These are phyloP conservation scores for Hemichromis elongatus DNA, from an alignment of 2,113 vertebrate genomes.

Conservation along the genomic window DNA sequence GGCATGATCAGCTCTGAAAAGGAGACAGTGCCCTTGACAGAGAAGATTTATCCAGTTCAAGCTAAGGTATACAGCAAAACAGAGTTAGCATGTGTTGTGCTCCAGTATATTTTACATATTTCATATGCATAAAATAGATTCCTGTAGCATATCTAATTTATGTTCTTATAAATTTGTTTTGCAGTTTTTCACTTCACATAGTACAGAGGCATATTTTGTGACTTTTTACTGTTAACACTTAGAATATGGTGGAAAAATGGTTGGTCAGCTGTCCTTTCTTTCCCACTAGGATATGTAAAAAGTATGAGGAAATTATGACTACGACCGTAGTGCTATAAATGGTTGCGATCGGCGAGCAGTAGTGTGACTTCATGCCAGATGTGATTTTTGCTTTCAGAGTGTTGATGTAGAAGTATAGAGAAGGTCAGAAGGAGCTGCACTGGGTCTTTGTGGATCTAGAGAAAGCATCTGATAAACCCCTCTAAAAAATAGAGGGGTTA, in stretches of 20 bases:
- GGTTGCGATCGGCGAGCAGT: background rate
- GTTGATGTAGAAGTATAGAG: background rate
- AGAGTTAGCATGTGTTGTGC: background rate
- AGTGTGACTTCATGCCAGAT: background rate
- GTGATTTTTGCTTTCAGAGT: background rate
- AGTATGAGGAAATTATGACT: slow-evolving; percentile 75
- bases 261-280: slow-evolving; percentile 48
- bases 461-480: background rate
- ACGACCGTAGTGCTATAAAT: slow-evolving; percentile 1
- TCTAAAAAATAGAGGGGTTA: background rate
- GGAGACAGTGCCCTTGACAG: slow-evolving; percentile 79
- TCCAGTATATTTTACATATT: background rate
- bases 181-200: background rate
- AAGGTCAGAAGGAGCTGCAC: background rate
- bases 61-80: slow-evolving; percentile 77
- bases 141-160: background rate
- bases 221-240: background rate
- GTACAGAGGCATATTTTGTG: background rate
- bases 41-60: slow-evolving; percentile 77
- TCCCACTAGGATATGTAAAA: slow-evolving; percentile 80
- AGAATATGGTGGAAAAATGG: slow-evolving; percentile 97
- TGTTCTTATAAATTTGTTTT: background rate
- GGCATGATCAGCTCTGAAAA: slow-evolving; percentile 93
- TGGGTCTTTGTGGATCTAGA: background rate
- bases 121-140: background rate